phyloP scores from a whole-genome alignment of 2,797 vertebrate species.

The Sternotherus odoratus region DNA sequence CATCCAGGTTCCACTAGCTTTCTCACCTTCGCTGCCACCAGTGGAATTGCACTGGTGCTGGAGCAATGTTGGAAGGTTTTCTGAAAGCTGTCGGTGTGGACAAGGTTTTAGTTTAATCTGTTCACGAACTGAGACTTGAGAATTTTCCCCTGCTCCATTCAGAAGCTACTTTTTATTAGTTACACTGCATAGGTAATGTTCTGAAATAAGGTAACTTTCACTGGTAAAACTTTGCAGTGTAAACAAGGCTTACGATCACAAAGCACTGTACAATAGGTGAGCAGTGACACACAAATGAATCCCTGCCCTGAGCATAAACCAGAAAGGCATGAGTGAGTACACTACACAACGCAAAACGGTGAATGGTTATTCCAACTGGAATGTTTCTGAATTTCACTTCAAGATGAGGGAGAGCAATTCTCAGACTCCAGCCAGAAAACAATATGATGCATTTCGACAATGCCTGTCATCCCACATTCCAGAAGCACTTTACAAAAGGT shows the following conservation, averaged over 20 bases:
- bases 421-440: neutral
- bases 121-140: neutral
- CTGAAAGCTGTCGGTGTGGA: neutral
- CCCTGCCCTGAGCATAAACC: neutral
- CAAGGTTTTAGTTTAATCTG: neutral
- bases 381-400: neutral
- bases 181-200: neutral
- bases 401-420: neutral
- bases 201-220: neutral
- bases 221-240: neutral
- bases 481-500: neutral
- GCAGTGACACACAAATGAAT: accelerated
- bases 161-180: slow-evolving; percentile 21
- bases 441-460: neutral
- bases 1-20: accelerated
- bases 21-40: neutral
- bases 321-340: neutral
- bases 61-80: neutral
- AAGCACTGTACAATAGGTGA: accelerated
- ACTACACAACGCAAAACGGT: neutral
- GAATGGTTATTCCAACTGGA: accelerated
- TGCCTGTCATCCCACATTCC: neutral
- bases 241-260: neutral
- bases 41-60: neutral
- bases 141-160: neutral